Base-by-base conservation (phyloP, 2,888 invertebrate species). In the Glaucopsyche alexis region DNA sequence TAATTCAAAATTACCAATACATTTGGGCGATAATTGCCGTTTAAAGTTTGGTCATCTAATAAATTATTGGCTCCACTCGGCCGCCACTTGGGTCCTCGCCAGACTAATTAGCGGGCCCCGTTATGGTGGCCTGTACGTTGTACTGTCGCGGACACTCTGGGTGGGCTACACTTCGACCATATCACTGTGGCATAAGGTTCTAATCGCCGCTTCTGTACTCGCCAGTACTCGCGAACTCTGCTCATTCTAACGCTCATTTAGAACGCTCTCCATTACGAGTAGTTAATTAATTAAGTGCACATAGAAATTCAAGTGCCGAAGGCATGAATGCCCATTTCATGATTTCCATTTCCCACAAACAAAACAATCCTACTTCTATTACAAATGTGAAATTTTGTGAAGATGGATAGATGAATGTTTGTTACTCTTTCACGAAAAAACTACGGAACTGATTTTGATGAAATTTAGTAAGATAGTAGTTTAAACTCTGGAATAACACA, bases 41-140 rank as follows among this genome's bases (percentile, higher is more conserved):
- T 69, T 69, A 69, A 49, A 69, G 69, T 69, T 69, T 29, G 69
- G 49, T 16, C 49, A 19, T 69, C 69, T 47, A 66, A 66, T 69
- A 69, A 69, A 69, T 69, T 69, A 49, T 13, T 29, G 47, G 47
- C 47, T 49, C 49, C 69, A 47, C 13, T 60, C 55, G 55, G 19
- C 60, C 69, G 13, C 14, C 49, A 13, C 69, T 69, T 69, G 69
- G 69, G 69, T 14, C 69, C 19, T 69, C 69, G 69, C 69, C 69
- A 69, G 74, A 73, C 74, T 91, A 90, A 91, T 90, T 91, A 91
- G 88, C 87, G 84, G 83, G 81, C 81, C 83, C 82, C 77, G 83
- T 82, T 81, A 86, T 88, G 87, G 88, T 87, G 85, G 85, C 13
- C 69, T 80, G 79, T 83, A 82, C 82, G 82, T 60, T 60, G 55